phyloP scores from a whole-genome alignment of 2,113 vertebrate species.

The Cinclus cinclus region DNA sequence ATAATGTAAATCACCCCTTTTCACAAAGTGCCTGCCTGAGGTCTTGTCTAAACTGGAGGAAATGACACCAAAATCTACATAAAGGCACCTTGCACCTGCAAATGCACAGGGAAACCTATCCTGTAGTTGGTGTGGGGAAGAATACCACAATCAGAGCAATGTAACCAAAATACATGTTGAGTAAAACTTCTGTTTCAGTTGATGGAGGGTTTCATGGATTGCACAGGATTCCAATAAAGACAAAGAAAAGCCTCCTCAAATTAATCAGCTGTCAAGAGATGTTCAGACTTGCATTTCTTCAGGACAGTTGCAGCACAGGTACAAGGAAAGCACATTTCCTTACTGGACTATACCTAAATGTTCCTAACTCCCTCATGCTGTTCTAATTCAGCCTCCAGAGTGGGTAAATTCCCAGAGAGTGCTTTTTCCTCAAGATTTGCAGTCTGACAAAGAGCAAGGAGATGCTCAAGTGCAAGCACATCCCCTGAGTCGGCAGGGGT shows the following conservation, averaged over 20 bases:
- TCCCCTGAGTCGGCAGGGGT: background rate
- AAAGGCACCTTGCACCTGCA: background rate
- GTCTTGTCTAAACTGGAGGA: background rate
- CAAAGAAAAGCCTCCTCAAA: background rate
- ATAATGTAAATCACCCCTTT: background rate
- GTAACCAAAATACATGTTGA: background rate
- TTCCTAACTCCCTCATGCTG: background rate
- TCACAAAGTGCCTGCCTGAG: background rate
- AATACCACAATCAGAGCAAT: background rate
- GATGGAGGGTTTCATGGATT: background rate
- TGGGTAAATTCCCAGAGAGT: background rate
- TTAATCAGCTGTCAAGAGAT: background rate
- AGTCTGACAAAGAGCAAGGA: background rate
- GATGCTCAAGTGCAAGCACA: background rate
- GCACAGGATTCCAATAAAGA: background rate
- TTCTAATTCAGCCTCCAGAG: background rate
- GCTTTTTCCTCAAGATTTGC: background rate
- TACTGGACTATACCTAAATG: background rate
- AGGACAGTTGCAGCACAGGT: background rate
- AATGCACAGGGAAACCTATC: background rate
- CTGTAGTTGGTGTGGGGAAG: rapidly evolving
- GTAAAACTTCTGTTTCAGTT: background rate
- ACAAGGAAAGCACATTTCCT: background rate
- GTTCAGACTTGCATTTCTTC: background rate
- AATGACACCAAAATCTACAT: background rate